phyloP scores from a whole-genome alignment of 2,888 invertebrate genomes.

The Leptinotarsa peninsularis region DNA sequence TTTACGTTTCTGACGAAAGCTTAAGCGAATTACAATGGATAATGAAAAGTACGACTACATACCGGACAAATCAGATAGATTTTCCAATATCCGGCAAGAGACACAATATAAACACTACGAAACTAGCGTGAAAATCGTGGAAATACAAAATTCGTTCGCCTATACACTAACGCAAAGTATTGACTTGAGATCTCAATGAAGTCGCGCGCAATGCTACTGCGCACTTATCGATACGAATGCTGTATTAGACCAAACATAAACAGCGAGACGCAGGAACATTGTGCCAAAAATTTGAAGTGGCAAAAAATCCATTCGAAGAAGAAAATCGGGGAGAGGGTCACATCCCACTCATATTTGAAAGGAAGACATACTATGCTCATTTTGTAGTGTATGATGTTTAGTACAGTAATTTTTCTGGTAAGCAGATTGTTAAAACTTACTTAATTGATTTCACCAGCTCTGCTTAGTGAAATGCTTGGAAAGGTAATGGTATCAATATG shows the following conservation, averaged over 20 bases:
- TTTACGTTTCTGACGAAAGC: background rate
- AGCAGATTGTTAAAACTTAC: too few relatives aligned
- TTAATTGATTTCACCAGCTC: too few relatives aligned
- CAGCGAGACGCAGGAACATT: constrained; percentile 27
- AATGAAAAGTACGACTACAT: constrained; percentile 42
- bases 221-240: constrained; percentile 64
- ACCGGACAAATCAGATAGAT: constrained; percentile 50
- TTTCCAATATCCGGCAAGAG: constrained; percentile 48
- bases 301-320: constrained; percentile 7
- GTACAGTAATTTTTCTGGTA: too few relatives aligned
- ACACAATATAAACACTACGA: constrained; percentile 49
- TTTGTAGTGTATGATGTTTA: too few relatives aligned
- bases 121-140: constrained; percentile 47
- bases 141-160: constrained; percentile 54
- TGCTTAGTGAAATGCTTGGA: too few relatives aligned
- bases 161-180: constrained; percentile 59
- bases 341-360: background rate
- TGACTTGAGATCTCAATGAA: constrained; percentile 62
- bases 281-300: constrained; percentile 36
- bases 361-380: too few relatives aligned
- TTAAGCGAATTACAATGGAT: background rate
- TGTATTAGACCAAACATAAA: constrained; percentile 33
- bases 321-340: background rate
- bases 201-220: constrained; percentile 60
- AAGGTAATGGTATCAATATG: too few relatives aligned